A percentile compares a stretch with the other conserved stretches of the same genome.
Conservation (phyloP, 92 coral and sea anemone genomes). For the Phenganax marumi region DNA sequence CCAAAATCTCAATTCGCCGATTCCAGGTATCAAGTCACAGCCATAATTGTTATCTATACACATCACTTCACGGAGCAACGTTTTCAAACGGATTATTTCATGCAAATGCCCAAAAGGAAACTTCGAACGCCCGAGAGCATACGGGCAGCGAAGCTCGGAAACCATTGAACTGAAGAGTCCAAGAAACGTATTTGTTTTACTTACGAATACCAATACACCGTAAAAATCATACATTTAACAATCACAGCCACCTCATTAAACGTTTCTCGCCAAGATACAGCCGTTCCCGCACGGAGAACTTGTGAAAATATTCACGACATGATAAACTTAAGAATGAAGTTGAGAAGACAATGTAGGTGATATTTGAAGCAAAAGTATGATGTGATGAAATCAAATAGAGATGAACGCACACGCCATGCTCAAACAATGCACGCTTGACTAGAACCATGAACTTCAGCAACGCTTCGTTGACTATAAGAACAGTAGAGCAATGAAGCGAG, state of each 20-base stretch:
- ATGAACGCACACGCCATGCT: conserved; percentile 34
- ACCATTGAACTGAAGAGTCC: conserved; percentile 37
- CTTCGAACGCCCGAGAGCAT: neutral
- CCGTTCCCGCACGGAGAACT: neutral
- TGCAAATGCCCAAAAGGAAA: neutral
- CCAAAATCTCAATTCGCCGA: too few relatives aligned
- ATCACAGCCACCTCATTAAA: neutral
- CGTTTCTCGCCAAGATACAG: neutral
- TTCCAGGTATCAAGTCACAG: too few relatives aligned
- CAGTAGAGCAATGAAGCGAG: conserved; percentile 38
- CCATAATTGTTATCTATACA: too few relatives aligned
- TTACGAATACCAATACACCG: conserved; percentile 22
- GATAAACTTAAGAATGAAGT: neutral
- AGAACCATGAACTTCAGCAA: conserved; percentile 16
- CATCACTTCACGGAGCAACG: neutral
- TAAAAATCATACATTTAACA: conserved; percentile 3
- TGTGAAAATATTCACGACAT: neutral
- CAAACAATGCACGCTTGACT: conserved; percentile 46
- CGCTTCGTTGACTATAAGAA: conserved; percentile 13
- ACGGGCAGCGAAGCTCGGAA: conserved; percentile 30
- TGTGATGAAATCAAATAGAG: conserved; percentile 7
- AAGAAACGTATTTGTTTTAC: neutral
- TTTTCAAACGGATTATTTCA: neutral
- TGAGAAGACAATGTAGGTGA: neutral
- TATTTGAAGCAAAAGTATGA: neutral